Percentiles rank a stretch among this genome's conserved stretches.
These are phyloP conservation scores for Gnatocerus cornutus DNA, from an alignment of 2,888 invertebrate species.

Conservation along the genomic window DNA sequence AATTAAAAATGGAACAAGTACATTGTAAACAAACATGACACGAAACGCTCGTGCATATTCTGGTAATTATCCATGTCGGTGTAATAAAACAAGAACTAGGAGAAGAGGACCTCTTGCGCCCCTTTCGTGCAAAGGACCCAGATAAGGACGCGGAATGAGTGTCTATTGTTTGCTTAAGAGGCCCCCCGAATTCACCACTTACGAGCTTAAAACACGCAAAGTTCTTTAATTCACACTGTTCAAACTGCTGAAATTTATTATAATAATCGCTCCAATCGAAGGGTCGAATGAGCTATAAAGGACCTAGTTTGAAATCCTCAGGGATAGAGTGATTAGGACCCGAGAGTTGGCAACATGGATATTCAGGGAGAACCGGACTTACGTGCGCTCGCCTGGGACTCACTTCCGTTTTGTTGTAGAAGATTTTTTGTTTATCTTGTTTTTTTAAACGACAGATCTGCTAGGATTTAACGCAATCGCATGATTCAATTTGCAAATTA, in stretches of 20 bases:
- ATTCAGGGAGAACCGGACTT: slow-evolving; percentile 43
- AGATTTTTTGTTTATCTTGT: slow-evolving; percentile 31
- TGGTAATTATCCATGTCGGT: slow-evolving; percentile 57
- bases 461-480: slow-evolving; percentile 55
- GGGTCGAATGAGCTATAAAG: slow-evolving; percentile 32
- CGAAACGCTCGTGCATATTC: slow-evolving; percentile 38
- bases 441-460: neutral
- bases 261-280: slow-evolving; percentile 35
- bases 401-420: slow-evolving; percentile 28
- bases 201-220: slow-evolving; percentile 40
- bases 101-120: slow-evolving; percentile 32
- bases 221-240: slow-evolving; percentile 36
- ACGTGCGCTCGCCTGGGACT: slow-evolving; percentile 36
- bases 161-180: slow-evolving; percentile 63
- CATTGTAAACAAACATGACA: slow-evolving; percentile 43
- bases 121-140: slow-evolving; percentile 56
- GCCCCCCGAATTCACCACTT: slow-evolving; percentile 53
- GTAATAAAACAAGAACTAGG: slow-evolving; percentile 31
- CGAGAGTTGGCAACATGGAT: slow-evolving; percentile 39
- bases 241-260: slow-evolving; percentile 22
- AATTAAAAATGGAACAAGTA: slow-evolving; percentile 65
- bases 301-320: slow-evolving; percentile 36
- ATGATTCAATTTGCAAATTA: slow-evolving; percentile 67
- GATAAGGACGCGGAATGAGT: slow-evolving; percentile 59
- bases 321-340: slow-evolving; percentile 43